Percentiles rank a stretch among this genome's conserved stretches.
Evolutionary conservation across 2,797 vertebrate species (phyloP).

Genomic region (Jordanella pulchra): DNA sequence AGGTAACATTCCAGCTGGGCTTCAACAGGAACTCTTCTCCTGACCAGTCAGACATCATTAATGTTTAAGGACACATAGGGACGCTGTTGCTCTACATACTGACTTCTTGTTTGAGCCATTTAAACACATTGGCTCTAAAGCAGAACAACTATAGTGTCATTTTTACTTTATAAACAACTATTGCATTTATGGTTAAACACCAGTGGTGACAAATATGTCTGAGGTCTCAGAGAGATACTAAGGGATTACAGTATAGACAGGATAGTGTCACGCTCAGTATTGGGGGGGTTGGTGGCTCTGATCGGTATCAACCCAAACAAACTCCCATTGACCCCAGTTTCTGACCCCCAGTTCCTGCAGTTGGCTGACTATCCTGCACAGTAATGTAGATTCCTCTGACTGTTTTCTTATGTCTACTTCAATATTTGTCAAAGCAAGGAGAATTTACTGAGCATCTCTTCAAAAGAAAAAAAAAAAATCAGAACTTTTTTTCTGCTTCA

Average conservation of each 20-base stretch:
- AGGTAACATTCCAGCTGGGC: conserved; percentile 69
- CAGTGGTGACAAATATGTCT: conserved; percentile 54
- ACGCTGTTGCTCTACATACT: conserved; percentile 39
- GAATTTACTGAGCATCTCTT: conserved; percentile 1
- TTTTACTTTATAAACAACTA: conserved; percentile 15
- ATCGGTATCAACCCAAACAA: conserved; percentile 66
- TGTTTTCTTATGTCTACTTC: neutral
- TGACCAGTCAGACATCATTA: neutral
- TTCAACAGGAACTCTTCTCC: neutral
- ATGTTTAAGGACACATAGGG: conserved; percentile 38
- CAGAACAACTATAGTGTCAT: neutral
- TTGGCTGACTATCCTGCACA: conserved; percentile 4
- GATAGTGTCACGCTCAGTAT: conserved; percentile 64
- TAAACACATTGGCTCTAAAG: conserved; percentile 7
- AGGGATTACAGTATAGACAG: conserved; percentile 55
- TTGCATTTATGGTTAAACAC: conserved; percentile 4
- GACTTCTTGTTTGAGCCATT: neutral
- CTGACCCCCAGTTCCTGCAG: conserved; percentile 15
- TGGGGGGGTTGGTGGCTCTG: conserved; percentile 16
- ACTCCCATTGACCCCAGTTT: conserved; percentile 45
- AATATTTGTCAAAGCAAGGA: conserved; percentile 9
- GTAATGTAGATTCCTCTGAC: conserved; percentile 28
- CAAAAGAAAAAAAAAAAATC: neutral
- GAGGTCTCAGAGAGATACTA: conserved; percentile 46
- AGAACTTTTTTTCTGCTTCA: neutral